These are phyloP conservation scores for Ricordea florida DNA, from an alignment of 92 coral and sea anemone species.

Conservation along the genomic window DNA sequence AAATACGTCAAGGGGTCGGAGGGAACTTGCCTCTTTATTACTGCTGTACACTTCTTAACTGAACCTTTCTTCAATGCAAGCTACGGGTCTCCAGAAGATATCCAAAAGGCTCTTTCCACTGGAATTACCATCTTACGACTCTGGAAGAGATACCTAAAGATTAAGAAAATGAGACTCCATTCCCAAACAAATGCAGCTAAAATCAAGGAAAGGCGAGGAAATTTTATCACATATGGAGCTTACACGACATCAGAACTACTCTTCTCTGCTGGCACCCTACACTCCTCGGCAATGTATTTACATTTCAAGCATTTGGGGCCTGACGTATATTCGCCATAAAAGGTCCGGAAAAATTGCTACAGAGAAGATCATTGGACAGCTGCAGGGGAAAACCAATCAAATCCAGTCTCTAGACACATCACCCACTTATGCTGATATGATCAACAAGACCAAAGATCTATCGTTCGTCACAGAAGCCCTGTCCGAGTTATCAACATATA, in stretches of 20 bases:
- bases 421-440: constrained; percentile 12
- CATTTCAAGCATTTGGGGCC: not conserved
- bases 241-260: not conserved
- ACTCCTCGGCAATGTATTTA: not conserved
- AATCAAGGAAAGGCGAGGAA: constrained; percentile 8
- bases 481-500: not conserved
- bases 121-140: constrained; percentile 33
- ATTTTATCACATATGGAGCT: constrained; percentile 8
- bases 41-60: not conserved
- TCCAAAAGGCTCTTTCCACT: constrained; percentile 35
- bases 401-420: constrained; percentile 7
- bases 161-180: not conserved
- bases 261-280: not conserved
- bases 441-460: not conserved
- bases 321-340: not conserved
- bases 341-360: constrained; percentile 2
- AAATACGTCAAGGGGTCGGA: not conserved
- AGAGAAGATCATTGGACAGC: not conserved
- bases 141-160: constrained; percentile 8
- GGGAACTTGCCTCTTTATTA: constrained; percentile 3
- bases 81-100: constrained; percentile 14
- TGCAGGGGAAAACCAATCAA: constrained; percentile 10
- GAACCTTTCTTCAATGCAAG: not conserved
- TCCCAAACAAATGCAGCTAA: constrained; percentile 24
- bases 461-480: not conserved